These are phyloP conservation scores for Sclerurus mexicanus DNA, from an alignment of 2,113 vertebrate species.

Conservation along the genomic window DNA sequence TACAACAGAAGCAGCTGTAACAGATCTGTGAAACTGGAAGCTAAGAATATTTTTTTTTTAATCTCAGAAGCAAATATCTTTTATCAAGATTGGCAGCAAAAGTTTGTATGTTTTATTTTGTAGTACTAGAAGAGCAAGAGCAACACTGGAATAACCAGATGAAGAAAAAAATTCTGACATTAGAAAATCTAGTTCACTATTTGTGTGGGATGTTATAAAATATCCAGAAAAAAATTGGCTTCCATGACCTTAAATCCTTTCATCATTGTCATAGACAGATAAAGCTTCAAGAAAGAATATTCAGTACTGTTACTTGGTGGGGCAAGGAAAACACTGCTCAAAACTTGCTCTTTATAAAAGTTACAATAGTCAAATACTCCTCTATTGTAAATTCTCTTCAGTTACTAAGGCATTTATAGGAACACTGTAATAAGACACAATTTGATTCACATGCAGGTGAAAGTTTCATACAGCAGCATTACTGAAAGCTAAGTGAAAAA, in stretches of 20 bases:
- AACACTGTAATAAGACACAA: not conserved
- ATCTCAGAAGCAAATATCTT: not conserved
- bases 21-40: not conserved
- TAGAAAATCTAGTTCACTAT: not conserved
- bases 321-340: not conserved
- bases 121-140: not conserved
- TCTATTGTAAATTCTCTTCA: not conserved
- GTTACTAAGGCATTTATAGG: not conserved
- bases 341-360: not conserved
- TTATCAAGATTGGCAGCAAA: not conserved
- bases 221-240: not conserved
- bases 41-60: not conserved
- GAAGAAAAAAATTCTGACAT: not conserved
- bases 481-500: not conserved
- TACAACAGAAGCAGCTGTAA: not conserved
- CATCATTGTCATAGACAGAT: not conserved
- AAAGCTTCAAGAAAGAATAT: not conserved
- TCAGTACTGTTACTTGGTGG: not conserved
- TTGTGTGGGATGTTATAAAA: not conserved
- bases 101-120: not conserved
- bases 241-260: not conserved
- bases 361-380: not conserved
- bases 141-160: not conserved
- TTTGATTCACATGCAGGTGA: not conserved
- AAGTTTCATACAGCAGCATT: not conserved